Evolutionary conservation across 2,113 vertebrate genomes (phyloP).

Genomic region (Spheniscus mendiculus): DNA sequence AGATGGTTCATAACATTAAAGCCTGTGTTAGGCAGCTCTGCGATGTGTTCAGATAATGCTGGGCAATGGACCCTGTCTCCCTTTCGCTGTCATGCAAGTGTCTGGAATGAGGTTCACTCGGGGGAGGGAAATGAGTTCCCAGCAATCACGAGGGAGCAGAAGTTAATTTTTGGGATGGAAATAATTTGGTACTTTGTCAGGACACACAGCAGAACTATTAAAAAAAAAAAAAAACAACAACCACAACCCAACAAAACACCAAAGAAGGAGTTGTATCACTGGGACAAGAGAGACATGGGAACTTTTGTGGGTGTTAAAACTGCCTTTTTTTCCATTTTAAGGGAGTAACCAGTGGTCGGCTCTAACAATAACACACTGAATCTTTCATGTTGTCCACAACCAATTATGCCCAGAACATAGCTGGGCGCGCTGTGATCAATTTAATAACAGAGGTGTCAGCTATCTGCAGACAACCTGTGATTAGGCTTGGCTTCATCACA

Average conservation of each 20-base stretch:
- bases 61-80: not conserved
- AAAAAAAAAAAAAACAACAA: not conserved
- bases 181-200: not conserved
- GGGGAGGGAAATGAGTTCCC: not conserved
- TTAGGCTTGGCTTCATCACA: conserved; percentile 39
- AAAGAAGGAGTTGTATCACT: not conserved
- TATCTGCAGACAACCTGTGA: conserved; percentile 13
- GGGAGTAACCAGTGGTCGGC: not conserved
- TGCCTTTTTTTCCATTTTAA: not conserved
- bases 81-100: not conserved
- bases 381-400: conserved; percentile 20
- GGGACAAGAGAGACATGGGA: not conserved
- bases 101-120: not conserved
- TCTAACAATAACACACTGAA: conserved; percentile 3
- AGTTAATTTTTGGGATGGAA: not conserved
- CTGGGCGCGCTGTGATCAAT: not conserved
- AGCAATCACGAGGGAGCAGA: not conserved
- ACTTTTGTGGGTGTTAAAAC: conserved; percentile 4
- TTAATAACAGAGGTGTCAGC: conserved; percentile 45
- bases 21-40: not conserved
- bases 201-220: not conserved
- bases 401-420: not conserved
- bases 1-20: not conserved
- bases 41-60: not conserved
- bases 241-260: not conserved